A percentile compares a stretch with the other conserved stretches of the same genome.
Conservation (phyloP, 2,888 invertebrate genomes). For the Pandemis corylana region DNA sequence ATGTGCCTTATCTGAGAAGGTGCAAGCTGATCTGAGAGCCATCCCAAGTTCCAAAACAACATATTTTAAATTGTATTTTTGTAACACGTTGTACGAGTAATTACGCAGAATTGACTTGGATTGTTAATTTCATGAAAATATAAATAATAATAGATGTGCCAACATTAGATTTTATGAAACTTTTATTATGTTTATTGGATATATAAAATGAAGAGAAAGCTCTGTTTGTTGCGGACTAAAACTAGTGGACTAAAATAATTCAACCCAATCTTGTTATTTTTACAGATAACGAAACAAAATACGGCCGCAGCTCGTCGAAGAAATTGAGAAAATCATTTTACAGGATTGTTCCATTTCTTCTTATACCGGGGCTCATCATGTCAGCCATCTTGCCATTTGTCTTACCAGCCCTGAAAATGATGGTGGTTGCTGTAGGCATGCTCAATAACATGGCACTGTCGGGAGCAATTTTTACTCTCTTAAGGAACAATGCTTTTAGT, state of each 20-base stretch:
- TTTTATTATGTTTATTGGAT: no score
- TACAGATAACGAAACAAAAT: slow-evolving; percentile 57
- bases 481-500: slow-evolving; percentile 85
- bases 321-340: slow-evolving; percentile 69
- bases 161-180: no score
- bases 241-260: background rate
- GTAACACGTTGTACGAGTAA: no score
- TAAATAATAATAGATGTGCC: no score
- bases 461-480: slow-evolving; percentile 84
- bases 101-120: no score
- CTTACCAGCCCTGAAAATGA: slow-evolving; percentile 88
- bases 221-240: no score
- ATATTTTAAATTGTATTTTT: no score
- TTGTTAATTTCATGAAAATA: no score
- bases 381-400: slow-evolving; percentile 88
- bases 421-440: slow-evolving; percentile 85
- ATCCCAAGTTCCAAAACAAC: no score
- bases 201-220: no score
- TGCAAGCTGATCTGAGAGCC: no score
- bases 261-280: slow-evolving; percentile 33
- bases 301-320: slow-evolving; percentile 66
- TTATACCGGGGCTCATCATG: slow-evolving; percentile 87
- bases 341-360: slow-evolving; percentile 80
- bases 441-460: slow-evolving; percentile 88
- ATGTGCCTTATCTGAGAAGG: no score